These are phyloP conservation scores for Heliothis virescens DNA, from an alignment of 1,140 invertebrate species.

Conservation along the genomic window DNA sequence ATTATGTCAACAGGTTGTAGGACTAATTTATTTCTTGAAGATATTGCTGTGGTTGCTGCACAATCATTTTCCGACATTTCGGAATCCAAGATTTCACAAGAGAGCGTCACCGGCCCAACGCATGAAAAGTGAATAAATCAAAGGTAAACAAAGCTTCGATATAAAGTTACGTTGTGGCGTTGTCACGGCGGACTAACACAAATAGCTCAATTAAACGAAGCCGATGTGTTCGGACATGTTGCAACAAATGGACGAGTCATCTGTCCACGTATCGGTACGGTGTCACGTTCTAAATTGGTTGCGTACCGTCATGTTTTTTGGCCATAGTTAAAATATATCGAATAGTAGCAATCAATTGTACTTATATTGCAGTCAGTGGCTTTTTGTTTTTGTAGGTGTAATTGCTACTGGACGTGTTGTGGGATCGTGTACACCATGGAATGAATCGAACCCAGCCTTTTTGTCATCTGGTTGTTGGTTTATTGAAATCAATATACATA, in stretches of 20 bases:
- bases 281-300: constrained; percentile 77
- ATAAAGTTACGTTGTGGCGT: constrained; percentile 60
- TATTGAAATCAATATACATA: too few species aligned
- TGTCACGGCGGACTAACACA: constrained; percentile 73
- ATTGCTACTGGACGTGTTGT: not conserved
- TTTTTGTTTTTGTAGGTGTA: not conserved
- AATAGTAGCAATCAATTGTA: constrained; percentile 65
- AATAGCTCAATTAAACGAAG: constrained; percentile 81
- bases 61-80: not conserved
- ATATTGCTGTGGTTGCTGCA: too few species aligned
- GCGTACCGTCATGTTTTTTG: constrained; percentile 63
- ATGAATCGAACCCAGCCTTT: too few species aligned
- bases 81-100: not conserved
- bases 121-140: constrained; percentile 25
- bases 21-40: too few species aligned
- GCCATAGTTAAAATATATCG: constrained; percentile 68
- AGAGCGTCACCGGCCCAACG: not conserved
- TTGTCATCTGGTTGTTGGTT: too few species aligned
- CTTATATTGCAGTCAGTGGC: constrained; percentile 49
- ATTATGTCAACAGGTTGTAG: too few species aligned
- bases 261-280: constrained; percentile 66
- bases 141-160: constrained; percentile 41
- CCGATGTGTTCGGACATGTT: constrained; percentile 67
- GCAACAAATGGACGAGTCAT: constrained; percentile 77
- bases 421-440: not conserved